A percentile compares a stretch with the other conserved stretches of the same genome.
Evolutionary conservation across 2,888 invertebrate species (phyloP).

Genomic region (Ormyrus pomaceus): DNA sequence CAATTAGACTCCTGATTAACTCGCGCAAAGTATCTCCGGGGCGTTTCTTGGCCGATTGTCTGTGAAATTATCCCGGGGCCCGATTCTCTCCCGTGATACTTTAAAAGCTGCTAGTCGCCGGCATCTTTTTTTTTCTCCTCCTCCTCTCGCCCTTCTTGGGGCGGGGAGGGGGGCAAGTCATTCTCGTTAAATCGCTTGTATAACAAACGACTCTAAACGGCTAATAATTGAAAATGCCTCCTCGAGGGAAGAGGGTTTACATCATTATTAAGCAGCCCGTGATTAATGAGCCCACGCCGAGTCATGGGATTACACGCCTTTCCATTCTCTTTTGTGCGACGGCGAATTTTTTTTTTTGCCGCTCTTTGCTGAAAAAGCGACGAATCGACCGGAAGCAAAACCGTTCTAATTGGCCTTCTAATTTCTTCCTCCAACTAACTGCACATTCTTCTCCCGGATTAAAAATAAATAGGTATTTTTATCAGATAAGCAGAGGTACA

Average conservation of each 20-base stretch:
- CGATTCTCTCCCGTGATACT: slow-evolving; percentile 58
- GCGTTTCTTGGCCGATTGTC: slow-evolving; percentile 64
- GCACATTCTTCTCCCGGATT: background rate
- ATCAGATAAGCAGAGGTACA: background rate
- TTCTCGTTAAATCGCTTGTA: slow-evolving; percentile 59
- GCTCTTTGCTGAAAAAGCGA: background rate
- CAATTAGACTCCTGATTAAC: slow-evolving; percentile 58
- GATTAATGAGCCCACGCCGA: slow-evolving; percentile 54
- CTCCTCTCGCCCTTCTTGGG: background rate
- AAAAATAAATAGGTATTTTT: slow-evolving; percentile 11
- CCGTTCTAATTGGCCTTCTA: slow-evolving; percentile 33
- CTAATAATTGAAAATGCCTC: slow-evolving; percentile 59
- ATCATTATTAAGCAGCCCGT: slow-evolving; percentile 56
- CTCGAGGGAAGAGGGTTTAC: slow-evolving; percentile 52
- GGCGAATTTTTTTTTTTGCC: slow-evolving; percentile 7
- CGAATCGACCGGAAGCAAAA: background rate
- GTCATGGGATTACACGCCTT: slow-evolving; percentile 26
- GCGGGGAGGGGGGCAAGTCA: slow-evolving; percentile 34
- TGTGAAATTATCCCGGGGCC: slow-evolving; percentile 66
- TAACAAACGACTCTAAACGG: slow-evolving; percentile 58
- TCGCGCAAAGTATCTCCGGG: slow-evolving; percentile 51
- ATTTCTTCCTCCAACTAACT: background rate
- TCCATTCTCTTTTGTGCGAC: background rate
- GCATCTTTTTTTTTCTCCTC: background rate
- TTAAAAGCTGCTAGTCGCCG: background rate